Base-by-base conservation (phyloP, 2,888 invertebrate genomes). In the Colletes collaris region DNA sequence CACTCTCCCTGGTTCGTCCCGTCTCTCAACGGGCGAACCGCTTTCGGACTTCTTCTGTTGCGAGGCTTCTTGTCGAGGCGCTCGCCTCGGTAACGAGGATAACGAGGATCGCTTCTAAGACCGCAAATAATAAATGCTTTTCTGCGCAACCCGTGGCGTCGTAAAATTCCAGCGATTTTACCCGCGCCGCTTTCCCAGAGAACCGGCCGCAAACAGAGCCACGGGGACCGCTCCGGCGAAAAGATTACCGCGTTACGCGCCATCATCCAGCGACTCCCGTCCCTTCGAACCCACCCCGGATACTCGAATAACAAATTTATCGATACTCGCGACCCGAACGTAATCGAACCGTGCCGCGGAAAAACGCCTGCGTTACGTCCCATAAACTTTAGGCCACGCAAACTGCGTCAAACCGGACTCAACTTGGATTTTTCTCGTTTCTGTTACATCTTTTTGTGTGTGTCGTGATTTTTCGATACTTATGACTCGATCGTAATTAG, bases 41-140 rank as follows among this genome's bases (percentile, higher is more conserved):
- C 49, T 49, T 35, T n/a, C 53, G 53, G 70, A 65, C 66, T 60
- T 55, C 60, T 49, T 66, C 68, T 44, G 60, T 63, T 44, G 52
- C 74, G 59, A 37, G 70, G 83, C 72, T 82, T 72, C 72, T 67
- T 73, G 72, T 59, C 66, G 79, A 68, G 78, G 67, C 74, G 71
- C 67, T 79, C 69, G 81, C 50, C 79, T 53, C 52, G 79, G 87
- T 87, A 87, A 87, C 87, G 81, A 86, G 87, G 86, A 87, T 87
- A 87, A 87, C 86, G 87, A 87, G 86, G 81, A 87, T 86, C 85
- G 79, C 59, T 74, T 84, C 85, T 85, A 86, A 87, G 84, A 86
- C 87, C 85, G 87, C 86, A 87, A 86, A 86, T 87, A 86, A 86
- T 86, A 86, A 86, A 87, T 84, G 87, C 86, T 79, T 77, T 74